Conservation (phyloP, 2,888 invertebrate genomes). For the Stegophylla sp. region DNA sequence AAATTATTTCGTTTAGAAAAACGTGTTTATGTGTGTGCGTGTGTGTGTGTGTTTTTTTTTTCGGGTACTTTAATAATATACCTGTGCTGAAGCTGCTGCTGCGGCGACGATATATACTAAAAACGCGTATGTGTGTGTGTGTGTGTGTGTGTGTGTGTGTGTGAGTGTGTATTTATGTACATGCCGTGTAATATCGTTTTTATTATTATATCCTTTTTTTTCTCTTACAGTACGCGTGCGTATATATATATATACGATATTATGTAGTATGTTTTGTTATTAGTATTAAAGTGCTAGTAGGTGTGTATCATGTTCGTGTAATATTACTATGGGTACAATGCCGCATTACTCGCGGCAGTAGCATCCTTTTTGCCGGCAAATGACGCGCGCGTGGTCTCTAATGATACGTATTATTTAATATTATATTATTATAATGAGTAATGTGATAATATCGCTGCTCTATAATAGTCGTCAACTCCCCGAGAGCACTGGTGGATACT, state of each 20-base stretch:
- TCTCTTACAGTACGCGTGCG: too few species aligned
- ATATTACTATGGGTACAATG: too few species aligned
- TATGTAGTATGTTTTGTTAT: not conserved
- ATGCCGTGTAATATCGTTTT: constrained; percentile 18
- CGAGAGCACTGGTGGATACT: not conserved
- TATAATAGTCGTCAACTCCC: not conserved
- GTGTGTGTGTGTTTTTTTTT: constrained; percentile 6
- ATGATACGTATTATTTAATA: too few species aligned
- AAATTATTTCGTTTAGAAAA: constrained; percentile 50
- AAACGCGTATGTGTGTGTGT: too few species aligned
- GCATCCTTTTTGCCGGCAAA: not conserved
- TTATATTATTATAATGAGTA: too few species aligned
- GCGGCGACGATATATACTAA: not conserved
- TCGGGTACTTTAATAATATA: constrained; percentile 19
- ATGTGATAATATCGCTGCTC: too few species aligned
- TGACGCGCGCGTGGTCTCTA: not conserved
- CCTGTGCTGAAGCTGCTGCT: not conserved
- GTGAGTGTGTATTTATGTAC: not conserved
- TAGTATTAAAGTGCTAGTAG: too few species aligned
- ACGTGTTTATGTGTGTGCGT: constrained; percentile 18
- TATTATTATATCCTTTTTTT: not conserved
- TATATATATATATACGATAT: not conserved
- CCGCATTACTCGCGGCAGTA: too few species aligned
- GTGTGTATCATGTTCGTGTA: not conserved
- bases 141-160: not conserved